A percentile compares a stretch with the other conserved stretches of the same genome.
These are phyloP conservation scores for Zoanthus gigantus DNA, from an alignment of 92 coral and sea anemone species.

Conservation along the genomic window DNA sequence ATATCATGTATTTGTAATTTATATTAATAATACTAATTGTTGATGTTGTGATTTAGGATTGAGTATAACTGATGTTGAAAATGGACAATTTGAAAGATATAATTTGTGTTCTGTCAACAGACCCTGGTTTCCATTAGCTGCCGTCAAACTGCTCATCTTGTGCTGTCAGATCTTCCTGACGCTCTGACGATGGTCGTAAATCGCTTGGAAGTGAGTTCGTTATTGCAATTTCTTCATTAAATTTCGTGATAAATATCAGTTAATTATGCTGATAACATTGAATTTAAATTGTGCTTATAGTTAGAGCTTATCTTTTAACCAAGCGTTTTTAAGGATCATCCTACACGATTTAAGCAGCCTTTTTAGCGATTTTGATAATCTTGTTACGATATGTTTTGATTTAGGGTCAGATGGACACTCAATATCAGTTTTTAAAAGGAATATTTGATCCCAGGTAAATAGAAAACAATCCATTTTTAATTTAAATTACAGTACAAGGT, in stretches of 20 bases:
- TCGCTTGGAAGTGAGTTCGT: slow-evolving; percentile 80
- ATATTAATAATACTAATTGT: too few species aligned
- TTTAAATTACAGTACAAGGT: too few species aligned
- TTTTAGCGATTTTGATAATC: background rate
- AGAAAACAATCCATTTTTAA: background rate
- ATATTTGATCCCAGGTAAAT: slow-evolving; percentile 91
- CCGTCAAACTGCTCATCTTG: slow-evolving; percentile 82
- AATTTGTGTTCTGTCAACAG: slow-evolving; percentile 41
- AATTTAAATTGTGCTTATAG: background rate
- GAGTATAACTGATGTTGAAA: too few species aligned
- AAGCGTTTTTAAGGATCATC: background rate
- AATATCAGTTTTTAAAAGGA: slow-evolving; percentile 90
- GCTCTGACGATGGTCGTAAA: slow-evolving; percentile 80
- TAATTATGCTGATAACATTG: background rate
- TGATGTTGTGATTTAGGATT: too few species aligned
- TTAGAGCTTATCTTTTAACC: background rate
- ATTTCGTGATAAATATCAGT: background rate
- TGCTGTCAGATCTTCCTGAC: slow-evolving; percentile 80
- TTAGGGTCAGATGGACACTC: slow-evolving; percentile 76
- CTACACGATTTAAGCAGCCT: background rate
- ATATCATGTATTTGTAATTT: too few species aligned
- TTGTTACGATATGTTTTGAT: background rate
- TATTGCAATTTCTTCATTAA: background rate
- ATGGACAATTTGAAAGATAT: background rate
- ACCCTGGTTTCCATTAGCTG: slow-evolving; percentile 86